These are phyloP conservation scores for Echinarachnius parma DNA, from an alignment of 53 echinoderm and acorn worm species.

Conservation along the genomic window DNA sequence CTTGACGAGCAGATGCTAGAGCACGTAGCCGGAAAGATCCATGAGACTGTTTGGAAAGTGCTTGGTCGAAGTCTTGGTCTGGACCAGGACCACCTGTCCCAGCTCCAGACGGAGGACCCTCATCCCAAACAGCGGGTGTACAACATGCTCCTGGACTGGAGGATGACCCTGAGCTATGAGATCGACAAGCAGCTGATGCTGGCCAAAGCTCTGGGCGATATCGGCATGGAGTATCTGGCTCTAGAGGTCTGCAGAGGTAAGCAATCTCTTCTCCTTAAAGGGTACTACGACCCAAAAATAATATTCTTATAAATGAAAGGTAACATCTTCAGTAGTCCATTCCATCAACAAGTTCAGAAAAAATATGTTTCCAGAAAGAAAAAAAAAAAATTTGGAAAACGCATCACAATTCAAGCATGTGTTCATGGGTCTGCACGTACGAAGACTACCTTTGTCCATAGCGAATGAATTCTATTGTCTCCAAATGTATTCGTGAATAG, in stretches of 20 bases:
- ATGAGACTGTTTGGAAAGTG: slow-evolving; percentile 27
- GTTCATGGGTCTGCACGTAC: too few relatives aligned
- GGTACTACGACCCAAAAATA: too few relatives aligned
- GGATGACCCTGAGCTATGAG: slow-evolving; percentile 3
- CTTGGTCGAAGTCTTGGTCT: slow-evolving; percentile 12
- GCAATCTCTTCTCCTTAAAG: too few relatives aligned
- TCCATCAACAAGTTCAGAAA: too few relatives aligned
- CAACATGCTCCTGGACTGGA: slow-evolving; percentile 42
- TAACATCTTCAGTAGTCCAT: too few relatives aligned
- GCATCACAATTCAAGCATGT: too few relatives aligned
- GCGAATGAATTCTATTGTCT: too few relatives aligned
- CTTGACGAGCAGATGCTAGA: slow-evolving; percentile 36
- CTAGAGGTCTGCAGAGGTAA: slow-evolving; percentile 37
- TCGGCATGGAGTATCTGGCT: slow-evolving; percentile 33
- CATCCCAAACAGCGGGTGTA: slow-evolving; percentile 25
- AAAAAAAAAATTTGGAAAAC: too few relatives aligned
- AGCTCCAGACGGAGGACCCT: slow-evolving; percentile 34
- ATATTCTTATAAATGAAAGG: too few relatives aligned
- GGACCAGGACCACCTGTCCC: slow-evolving; percentile 15
- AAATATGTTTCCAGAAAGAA: too few relatives aligned
- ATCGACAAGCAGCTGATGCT: slow-evolving; percentile 22
- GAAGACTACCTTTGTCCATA: too few relatives aligned
- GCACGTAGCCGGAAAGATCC: slow-evolving; percentile 8
- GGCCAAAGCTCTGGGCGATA: neutral
- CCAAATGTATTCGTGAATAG: too few relatives aligned